Base-by-base conservation (phyloP, 2,888 invertebrate genomes). In the Ophion costatus region DNA sequence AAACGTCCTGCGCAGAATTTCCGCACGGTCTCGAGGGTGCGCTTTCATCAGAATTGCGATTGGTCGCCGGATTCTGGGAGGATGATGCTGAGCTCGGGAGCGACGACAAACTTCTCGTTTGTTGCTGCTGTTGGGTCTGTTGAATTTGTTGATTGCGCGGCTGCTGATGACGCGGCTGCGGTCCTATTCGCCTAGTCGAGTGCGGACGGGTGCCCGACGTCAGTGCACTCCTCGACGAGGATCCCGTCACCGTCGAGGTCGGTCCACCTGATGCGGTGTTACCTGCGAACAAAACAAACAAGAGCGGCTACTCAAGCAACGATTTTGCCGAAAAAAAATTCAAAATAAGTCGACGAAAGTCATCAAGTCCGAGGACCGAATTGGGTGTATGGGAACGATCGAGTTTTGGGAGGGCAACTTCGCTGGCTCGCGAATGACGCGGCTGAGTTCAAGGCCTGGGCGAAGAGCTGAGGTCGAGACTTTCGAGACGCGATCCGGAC, bases 1-100 rank as follows among this genome's bases (percentile, higher is more conserved):
- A 97, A 85, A 96, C 96, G 92, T 95, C 95, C 89, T 94, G 93
- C 86, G 94, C 94, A 74, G 94, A 93, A 88, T 92, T 92, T 79
- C 95, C 95, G 61, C 95, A 89, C 71, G 84, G 89, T 85, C 92
- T 90, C 33, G 89, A 94, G 64, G 90, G 94, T 74, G 94, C 94
- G 87, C 95, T 92, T 88, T 95, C 95, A 95, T 91, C 94, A 94
- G 94, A 94, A 94, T 86, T 94, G 91, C 93, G 94, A 94, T 80
- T 93, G 89, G 84, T 94, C 89, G 90, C 94, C 94, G 86, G 94
- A 94, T 92, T 94, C 93, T 87, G 17, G 51, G 51, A 51, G 17
- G 51, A 17, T 17, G 51, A 51, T 17, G 17, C 17, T 17, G 51
- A 17, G 51, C 17, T 51, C 51, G 14, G 4, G 17, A 17, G 76